Base-by-base conservation (phyloP, 2,888 invertebrate species). In the Thecocarcelia acutangulata region DNA sequence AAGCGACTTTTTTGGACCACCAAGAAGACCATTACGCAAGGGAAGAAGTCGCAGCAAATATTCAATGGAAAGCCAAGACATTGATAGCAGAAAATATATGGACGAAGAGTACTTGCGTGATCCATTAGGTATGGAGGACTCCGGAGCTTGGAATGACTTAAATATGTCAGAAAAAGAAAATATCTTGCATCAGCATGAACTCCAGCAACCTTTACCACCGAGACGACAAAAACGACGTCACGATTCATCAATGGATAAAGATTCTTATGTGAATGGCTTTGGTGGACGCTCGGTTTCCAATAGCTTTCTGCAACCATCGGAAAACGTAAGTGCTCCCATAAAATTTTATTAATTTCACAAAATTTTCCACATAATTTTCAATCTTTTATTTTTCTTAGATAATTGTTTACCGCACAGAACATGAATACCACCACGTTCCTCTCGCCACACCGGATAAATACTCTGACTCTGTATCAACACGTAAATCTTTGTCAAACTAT, bases 381-480 rank as follows among this genome's bases (percentile, higher is more conserved):
- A 13, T 42, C 28, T 59, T 64, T 2, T 12, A 9, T 17, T 63
- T n/a, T 40, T 68, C 91, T 2, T 33, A 94, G 94, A 92, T 93
- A 89, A 93, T 94, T 85, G 93, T 93, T 86, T 94, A 93, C 89
- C 93, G 93, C 85, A 93, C 93, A 84, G 93, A 94, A 87, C 94
- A 94, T 85, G 94, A 94, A 87, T 94, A 94, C 87, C 92, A 93
- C 66, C 84, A 82, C 48, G 93, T 94, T 85, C 93, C 94, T 70
- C 87, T 90, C 85, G 92, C 91, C 86, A 90, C 90, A 28, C 91
- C 93, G 21, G 92, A 91, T 42, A 91, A 90, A 12, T 92, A 92
- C 6, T 90, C 92, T 63, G 89, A 89, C n/a, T 92, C 93, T 56
- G 93, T 93, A 3, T 93, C 93, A 69, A 92, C 93, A 21, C 88